phyloP scores from a whole-genome alignment of 2,888 invertebrate genomes.

The Eupithecia subfuscata region DNA sequence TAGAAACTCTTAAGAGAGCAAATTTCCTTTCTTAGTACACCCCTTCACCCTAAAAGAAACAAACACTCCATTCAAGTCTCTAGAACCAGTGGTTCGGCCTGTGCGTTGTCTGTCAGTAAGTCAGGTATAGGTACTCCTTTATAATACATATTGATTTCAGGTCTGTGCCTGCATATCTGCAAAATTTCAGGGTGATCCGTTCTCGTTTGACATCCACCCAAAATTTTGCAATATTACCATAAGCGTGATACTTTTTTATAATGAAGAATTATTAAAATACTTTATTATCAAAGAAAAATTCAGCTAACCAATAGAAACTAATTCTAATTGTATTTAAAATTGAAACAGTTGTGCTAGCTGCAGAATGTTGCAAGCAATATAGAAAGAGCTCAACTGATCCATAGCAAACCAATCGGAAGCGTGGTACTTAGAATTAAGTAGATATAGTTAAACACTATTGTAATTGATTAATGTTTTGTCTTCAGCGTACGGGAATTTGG shows the following conservation, averaged over 20 bases:
- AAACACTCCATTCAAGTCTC: too few species aligned
- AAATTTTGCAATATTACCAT: background rate
- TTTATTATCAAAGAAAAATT: too few species aligned
- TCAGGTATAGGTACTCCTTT: too few species aligned
- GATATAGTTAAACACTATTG: background rate
- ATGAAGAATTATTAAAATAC: too few species aligned
- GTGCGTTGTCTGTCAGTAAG: too few species aligned
- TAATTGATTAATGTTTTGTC: conserved; percentile 49
- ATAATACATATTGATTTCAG: background rate
- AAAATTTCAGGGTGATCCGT: background rate
- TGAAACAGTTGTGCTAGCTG: background rate
- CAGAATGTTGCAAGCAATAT: background rate
- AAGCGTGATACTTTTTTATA: too few species aligned
- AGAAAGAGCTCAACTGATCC: background rate
- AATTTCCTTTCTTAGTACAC: too few species aligned
- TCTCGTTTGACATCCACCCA: background rate
- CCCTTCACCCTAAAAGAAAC: too few species aligned
- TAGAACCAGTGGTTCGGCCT: too few species aligned
- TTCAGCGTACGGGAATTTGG: conserved; percentile 98
- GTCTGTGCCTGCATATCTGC: background rate
- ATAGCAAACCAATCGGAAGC: background rate
- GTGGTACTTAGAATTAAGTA: background rate
- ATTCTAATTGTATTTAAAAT: background rate
- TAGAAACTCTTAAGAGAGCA: too few species aligned
- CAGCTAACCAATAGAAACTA: too few species aligned